These are phyloP conservation scores for Orgyia antiqua DNA, from an alignment of 2,888 invertebrate species.

Conservation along the genomic window DNA sequence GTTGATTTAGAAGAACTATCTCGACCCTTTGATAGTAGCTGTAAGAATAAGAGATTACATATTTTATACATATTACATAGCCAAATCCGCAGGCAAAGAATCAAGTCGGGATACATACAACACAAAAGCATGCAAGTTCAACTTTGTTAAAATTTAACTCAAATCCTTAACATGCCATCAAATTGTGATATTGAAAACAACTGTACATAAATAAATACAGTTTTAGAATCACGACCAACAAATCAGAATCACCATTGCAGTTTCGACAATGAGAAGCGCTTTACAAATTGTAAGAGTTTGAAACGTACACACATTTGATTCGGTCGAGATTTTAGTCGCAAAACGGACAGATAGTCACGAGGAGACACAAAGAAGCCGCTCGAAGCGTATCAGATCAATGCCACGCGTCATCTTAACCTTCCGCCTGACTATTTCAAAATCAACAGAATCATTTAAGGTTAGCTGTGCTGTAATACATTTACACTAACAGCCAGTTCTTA, in stretches of 20 bases:
- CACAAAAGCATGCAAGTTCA: background rate
- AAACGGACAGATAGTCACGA: slow-evolving; percentile 5
- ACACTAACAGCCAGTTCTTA: too few species aligned
- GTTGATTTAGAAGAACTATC: too few species aligned
- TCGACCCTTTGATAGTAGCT: too few species aligned
- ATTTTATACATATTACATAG: too few species aligned
- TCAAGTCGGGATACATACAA: background rate
- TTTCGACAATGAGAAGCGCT: background rate
- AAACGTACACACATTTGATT: slow-evolving; percentile 3
- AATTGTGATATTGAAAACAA: too few species aligned
- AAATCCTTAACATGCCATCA: background rate
- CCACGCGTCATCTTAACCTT: slow-evolving; percentile 1
- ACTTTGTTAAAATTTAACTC: background rate
- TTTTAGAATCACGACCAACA: background rate
- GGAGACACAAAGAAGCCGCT: slow-evolving; percentile 3
- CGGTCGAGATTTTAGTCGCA: slow-evolving; percentile 1
- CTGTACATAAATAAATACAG: background rate
- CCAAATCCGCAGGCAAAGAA: too few species aligned
- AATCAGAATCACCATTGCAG: background rate
- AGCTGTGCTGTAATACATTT: too few species aligned
- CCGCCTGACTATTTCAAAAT: slow-evolving; percentile 4
- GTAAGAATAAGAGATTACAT: too few species aligned
- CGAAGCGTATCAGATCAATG: slow-evolving; percentile 11
- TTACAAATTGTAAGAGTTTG: background rate
- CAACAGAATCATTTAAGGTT: slow-evolving; percentile 2